These are phyloP conservation scores for Ciconia maguari DNA, from an alignment of 2,113 vertebrate species.

Conservation along the genomic window DNA sequence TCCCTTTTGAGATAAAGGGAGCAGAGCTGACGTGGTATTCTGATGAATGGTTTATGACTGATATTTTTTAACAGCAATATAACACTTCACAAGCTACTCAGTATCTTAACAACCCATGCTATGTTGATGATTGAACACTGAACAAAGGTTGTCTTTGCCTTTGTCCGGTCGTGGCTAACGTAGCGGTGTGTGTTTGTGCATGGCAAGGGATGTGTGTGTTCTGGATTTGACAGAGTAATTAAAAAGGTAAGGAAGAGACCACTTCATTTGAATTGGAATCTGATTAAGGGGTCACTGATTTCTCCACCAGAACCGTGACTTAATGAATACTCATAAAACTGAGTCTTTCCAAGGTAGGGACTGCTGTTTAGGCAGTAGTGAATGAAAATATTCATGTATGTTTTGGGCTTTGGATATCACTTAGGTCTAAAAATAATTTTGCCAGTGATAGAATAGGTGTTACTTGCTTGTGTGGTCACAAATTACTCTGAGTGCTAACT, in stretches of 20 bases:
- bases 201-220: accelerated
- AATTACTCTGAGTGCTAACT: neutral
- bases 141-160: neutral
- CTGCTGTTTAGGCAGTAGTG: neutral
- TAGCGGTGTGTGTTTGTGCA: accelerated
- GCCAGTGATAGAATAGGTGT: neutral
- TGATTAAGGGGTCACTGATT: neutral
- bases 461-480: neutral
- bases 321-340: neutral
- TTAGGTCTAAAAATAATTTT: neutral
- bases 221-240: neutral
- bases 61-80: neutral
- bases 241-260: neutral
- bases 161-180: accelerated
- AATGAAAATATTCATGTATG: neutral
- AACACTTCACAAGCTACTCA: neutral
- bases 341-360: neutral
- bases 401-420: neutral
- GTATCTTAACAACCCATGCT: accelerated
- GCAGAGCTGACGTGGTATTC: neutral
- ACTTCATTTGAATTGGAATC: neutral
- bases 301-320: neutral
- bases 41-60: neutral
- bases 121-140: accelerated
- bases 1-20: neutral